phyloP scores from a whole-genome alignment of 2,113 vertebrate genomes.

The Fulica atra region DNA sequence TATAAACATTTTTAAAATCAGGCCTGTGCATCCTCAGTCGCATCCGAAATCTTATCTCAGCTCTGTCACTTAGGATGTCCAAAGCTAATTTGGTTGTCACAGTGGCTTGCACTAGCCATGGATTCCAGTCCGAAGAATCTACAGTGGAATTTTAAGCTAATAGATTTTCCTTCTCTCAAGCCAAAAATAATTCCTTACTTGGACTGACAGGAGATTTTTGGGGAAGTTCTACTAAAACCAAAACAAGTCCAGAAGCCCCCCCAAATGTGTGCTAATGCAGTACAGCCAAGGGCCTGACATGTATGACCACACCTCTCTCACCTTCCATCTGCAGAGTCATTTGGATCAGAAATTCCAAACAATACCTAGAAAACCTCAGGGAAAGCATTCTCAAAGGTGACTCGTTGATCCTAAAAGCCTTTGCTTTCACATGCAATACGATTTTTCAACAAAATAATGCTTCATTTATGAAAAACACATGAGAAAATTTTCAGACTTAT shows the following conservation, averaged over 20 bases:
- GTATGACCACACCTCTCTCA: not conserved
- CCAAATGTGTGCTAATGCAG: not conserved
- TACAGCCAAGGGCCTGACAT: not conserved
- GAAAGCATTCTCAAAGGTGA: not conserved
- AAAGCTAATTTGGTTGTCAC: not conserved
- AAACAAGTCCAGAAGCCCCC: not conserved
- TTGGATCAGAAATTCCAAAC: not conserved
- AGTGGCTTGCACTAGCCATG: not conserved
- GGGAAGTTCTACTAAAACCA: not conserved
- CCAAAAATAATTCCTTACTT: not conserved
- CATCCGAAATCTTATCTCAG: not conserved
- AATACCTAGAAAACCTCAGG: not conserved
- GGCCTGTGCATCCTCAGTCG: not conserved
- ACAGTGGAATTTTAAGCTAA: not conserved
- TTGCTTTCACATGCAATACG: not conserved
- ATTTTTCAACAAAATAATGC: not conserved
- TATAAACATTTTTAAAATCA: not conserved
- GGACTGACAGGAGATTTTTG: not conserved
- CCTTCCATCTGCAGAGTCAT: not conserved
- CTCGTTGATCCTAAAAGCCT: not conserved
- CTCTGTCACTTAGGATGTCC: not conserved
- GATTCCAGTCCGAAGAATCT: not conserved
- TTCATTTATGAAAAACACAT: not conserved
- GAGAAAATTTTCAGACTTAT: not conserved
- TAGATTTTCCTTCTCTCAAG: not conserved